These are phyloP conservation scores for Seriola dumerili DNA, from an alignment of 2,113 vertebrate genomes.

Conservation along the genomic window DNA sequence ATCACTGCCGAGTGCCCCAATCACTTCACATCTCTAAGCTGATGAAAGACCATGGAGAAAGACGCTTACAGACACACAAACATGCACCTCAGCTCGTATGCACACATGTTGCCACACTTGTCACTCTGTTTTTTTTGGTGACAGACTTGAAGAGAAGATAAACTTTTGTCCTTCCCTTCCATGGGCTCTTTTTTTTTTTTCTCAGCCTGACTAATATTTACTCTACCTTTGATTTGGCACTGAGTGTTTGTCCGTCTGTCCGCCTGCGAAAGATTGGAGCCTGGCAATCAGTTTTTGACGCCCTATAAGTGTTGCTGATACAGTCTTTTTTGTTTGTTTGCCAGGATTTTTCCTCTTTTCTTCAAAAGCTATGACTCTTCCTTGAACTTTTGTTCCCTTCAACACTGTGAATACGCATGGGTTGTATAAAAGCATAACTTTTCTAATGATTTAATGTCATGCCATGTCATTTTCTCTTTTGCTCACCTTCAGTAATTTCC, in stretches of 20 bases:
- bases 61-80: conserved; percentile 36
- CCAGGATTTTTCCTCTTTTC: conserved; percentile 12
- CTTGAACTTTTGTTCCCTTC: conserved; percentile 38
- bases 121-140: conserved; percentile 14
- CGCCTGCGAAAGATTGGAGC: conserved; percentile 60
- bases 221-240: conserved; percentile 51
- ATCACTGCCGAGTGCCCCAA: conserved; percentile 66
- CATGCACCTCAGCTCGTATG: conserved; percentile 12
- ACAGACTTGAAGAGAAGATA: conserved; percentile 33
- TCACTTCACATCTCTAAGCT: conserved; percentile 65
- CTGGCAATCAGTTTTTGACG: conserved; percentile 47
- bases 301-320: conserved; percentile 41
- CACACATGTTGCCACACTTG: conserved; percentile 19
- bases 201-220: conserved; percentile 58
- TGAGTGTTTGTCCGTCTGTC: conserved; percentile 52
- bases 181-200: conserved; percentile 10
- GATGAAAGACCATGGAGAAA: conserved; percentile 50
- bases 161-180: conserved; percentile 47
- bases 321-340: conserved; percentile 45
- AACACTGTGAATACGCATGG: background rate
- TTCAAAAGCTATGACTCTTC: conserved; percentile 27
- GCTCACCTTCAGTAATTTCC: conserved; percentile 36
- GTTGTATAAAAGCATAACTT: conserved; percentile 35
- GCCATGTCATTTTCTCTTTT: conserved; percentile 16
- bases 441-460: conserved; percentile 17